A percentile compares a stretch with the other conserved stretches of the same genome.
Evolutionary conservation across 2,888 invertebrate genomes (phyloP).

Genomic region (Scaptomyza cyrtandrae): DNA sequence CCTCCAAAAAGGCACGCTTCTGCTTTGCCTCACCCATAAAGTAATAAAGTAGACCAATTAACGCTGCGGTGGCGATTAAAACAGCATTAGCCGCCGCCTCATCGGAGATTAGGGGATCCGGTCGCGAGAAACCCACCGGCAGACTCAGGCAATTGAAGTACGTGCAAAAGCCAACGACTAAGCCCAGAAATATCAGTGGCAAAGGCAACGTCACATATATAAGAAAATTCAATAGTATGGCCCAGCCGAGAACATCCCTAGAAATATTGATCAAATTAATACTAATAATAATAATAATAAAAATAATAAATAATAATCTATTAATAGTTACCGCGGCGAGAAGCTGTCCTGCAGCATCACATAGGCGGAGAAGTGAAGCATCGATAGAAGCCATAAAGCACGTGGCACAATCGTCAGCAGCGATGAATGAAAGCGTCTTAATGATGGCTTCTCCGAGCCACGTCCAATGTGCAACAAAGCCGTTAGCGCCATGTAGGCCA

Average conservation of each 20-base stretch:
- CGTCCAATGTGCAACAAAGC: conserved; percentile 66
- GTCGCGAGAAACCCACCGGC: conserved; percentile 86
- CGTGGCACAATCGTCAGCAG: conserved; percentile 65
- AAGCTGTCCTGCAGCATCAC: conserved; percentile 87
- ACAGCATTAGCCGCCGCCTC: conserved; percentile 89
- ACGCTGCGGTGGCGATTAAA: conserved; percentile 89
- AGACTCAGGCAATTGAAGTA: conserved; percentile 87
- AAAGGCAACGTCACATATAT: conserved; percentile 90
- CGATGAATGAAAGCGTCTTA: conserved; percentile 59
- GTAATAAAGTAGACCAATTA: conserved; percentile 90
- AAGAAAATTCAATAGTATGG: conserved; percentile 89
- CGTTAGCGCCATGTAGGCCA: conserved; percentile 60
- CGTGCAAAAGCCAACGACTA: conserved; percentile 87
- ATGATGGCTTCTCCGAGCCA: conserved; percentile 52
- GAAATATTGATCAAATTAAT: not conserved
- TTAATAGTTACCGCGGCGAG: conserved; percentile 81
- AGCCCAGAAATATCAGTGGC: conserved; percentile 87
- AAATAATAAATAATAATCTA: not conserved
- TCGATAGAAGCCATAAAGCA: conserved; percentile 85
- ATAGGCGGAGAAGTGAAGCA: conserved; percentile 87
- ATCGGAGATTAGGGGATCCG: conserved; percentile 85
- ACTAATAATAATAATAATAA: no score
- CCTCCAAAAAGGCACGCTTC: conserved; percentile 94
- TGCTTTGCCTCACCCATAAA: conserved; percentile 93
- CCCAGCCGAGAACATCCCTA: conserved; percentile 90